A percentile compares a stretch with the other conserved stretches of the same genome.
phyloP scores from a whole-genome alignment of 37 sponge, comb jelly and placozoan genomes.

The Chondrosia reniformis region DNA sequence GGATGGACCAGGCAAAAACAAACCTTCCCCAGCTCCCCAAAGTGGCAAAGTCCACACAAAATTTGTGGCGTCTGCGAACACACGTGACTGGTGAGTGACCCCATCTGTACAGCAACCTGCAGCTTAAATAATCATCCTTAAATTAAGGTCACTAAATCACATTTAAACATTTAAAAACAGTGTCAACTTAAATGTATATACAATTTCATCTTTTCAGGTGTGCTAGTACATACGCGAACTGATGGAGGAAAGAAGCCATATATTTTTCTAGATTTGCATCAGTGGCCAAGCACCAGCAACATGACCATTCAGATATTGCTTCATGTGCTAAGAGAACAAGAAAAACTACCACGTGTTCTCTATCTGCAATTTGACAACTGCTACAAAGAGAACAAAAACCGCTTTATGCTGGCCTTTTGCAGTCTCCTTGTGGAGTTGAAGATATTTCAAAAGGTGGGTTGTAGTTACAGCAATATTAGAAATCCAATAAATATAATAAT shows the following conservation, averaged over 20 bases:
- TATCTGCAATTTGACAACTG: slow-evolving; percentile 49
- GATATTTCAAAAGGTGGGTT: slow-evolving; percentile 11
- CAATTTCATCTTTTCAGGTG: background rate
- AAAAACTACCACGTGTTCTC: background rate
- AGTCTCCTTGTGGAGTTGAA: slow-evolving; percentile 13
- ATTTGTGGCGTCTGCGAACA: slow-evolving; percentile 40
- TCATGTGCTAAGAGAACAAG: background rate
- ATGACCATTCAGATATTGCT: background rate
- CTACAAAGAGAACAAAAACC: slow-evolving; percentile 22
- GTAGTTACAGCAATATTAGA: too few relatives aligned
- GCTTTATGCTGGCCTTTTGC: slow-evolving; percentile 9
- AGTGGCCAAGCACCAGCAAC: slow-evolving; percentile 19
- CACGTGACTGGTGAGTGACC: slow-evolving; percentile 45
- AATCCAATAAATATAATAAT: too few relatives aligned
- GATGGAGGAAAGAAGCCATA: slow-evolving; percentile 3
- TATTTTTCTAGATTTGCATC: slow-evolving; percentile 5
- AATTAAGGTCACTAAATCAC: background rate
- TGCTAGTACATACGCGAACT: background rate
- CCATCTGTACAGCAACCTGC: background rate
- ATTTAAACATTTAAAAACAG: too few relatives aligned
- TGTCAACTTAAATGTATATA: background rate
- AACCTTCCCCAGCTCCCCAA: slow-evolving; percentile 22
- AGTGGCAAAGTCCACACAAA: slow-evolving; percentile 24
- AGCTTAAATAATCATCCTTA: too few relatives aligned
- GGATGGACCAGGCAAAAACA: slow-evolving; percentile 61